Conservation (phyloP, 2,888 invertebrate genomes). For the Dasypolia templi region DNA sequence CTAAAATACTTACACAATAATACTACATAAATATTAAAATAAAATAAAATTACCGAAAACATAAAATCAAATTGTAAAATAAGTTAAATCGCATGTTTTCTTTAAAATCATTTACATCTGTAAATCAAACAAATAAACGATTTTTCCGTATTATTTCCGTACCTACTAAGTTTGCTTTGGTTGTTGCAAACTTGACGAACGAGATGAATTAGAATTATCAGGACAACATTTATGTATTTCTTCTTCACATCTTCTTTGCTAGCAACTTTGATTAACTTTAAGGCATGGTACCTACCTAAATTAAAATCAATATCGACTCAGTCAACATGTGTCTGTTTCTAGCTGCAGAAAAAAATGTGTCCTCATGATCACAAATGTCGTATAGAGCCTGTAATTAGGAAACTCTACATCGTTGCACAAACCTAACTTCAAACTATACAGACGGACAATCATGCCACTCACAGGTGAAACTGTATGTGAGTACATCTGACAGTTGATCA, state of each 20-base stretch:
- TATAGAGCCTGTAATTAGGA: no score
- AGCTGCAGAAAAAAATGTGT: neutral
- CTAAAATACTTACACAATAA: no score
- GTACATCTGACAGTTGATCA: slow-evolving; percentile 10
- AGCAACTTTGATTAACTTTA: neutral
- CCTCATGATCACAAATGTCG: no score
- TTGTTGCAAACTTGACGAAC: neutral
- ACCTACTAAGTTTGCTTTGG: neutral
- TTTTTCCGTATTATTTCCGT: slow-evolving; percentile 12
- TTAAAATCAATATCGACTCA: neutral
- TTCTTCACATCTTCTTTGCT: neutral
- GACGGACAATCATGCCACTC: neutral
- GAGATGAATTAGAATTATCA: neutral
- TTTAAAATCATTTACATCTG: no score
- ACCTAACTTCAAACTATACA: neutral
- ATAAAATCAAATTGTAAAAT: no score
- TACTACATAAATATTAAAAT: no score
- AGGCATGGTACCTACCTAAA: neutral
- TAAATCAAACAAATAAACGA: no score
- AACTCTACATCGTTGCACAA: neutral
- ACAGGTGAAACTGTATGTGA: neutral
- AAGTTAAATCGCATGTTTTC: no score
- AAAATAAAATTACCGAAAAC: no score
- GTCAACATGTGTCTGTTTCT: no score
- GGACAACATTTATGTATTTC: neutral